Evolutionary conservation across 2,797 vertebrate species (phyloP).

Genomic region (Lacerta viridis): DNA sequence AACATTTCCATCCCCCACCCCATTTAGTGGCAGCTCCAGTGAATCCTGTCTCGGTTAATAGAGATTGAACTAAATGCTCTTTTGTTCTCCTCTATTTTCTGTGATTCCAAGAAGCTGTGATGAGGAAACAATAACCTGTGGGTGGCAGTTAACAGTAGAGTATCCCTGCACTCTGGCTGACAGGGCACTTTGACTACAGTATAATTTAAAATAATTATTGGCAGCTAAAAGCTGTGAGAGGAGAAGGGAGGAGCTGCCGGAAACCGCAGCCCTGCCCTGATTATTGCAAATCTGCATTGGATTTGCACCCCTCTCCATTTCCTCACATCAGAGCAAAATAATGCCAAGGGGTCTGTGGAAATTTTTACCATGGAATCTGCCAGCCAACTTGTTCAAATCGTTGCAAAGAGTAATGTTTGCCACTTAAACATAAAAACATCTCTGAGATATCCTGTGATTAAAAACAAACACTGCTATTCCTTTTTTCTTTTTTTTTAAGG

Average conservation of each 20-base stretch:
- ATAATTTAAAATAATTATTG: constrained; percentile 30
- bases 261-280: neutral
- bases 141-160: neutral
- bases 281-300: neutral
- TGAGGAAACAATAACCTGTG: constrained; percentile 5
- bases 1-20: neutral
- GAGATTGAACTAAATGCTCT: neutral
- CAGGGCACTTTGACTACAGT: neutral
- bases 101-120: neutral
- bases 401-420: neutral
- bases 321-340: neutral
- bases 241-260: neutral
- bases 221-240: constrained; percentile 11
- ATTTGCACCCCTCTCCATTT: no score
- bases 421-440: no score
- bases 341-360: neutral
- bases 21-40: neutral
- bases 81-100: neutral
- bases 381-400: neutral
- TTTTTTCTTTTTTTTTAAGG: no score
- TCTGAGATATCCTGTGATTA: neutral
- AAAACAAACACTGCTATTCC: neutral
- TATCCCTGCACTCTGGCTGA: neutral
- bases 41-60: neutral
- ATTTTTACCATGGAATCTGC: neutral